Base-by-base conservation (phyloP, 1,140 invertebrate genomes). In the Orius laevigatus region DNA sequence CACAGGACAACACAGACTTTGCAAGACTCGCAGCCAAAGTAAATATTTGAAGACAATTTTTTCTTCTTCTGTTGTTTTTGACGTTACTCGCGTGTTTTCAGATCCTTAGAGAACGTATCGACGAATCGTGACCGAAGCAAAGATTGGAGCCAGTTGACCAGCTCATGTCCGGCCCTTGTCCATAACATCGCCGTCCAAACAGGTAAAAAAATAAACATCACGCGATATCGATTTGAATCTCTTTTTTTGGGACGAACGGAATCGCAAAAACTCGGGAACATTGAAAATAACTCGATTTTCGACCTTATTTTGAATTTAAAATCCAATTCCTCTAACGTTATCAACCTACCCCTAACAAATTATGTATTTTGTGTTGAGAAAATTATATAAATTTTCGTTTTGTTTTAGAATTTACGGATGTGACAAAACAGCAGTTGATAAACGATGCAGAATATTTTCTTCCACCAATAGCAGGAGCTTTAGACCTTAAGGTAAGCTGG, bases 141-240 rank as follows among this genome's bases (percentile, higher is more conserved):
- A 14, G 50, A 44, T 9, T 51, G 45, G 46, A 46, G 36, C 2
- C 45, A 54, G 36, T 44, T 45, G 2, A 50, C 53, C 3, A 45
- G 49, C n/a, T 54, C 53, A n/a, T 54, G 53, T 16, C 53, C 53
- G 4, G 53, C 53, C 40, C 51, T 54, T 14, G 49, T 53, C 14
- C 33, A 47, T 33, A 54, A 49, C 42, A 54, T 43, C 4, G 53
- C 49, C 18, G 53, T 54, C 10, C 53, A 54, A 31, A 54, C 53
- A 33, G 53, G 50, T 50, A 48, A 52, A 51, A 9, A 9, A 43
- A 12, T 18, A 43, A 14, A 38, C 33, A 38, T 12, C 36, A 38
- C 36, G 15, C 36, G 15, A 38, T 38, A 38, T 16, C 36, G 15
- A 38, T 16, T n/a, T 19, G 40, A 16, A 15, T 15, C 11, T 42